Evolutionary conservation across 2,888 invertebrate genomes (phyloP), one percentile per base, ranked within the genome.

Genomic region (Theretra japonica): DNA sequence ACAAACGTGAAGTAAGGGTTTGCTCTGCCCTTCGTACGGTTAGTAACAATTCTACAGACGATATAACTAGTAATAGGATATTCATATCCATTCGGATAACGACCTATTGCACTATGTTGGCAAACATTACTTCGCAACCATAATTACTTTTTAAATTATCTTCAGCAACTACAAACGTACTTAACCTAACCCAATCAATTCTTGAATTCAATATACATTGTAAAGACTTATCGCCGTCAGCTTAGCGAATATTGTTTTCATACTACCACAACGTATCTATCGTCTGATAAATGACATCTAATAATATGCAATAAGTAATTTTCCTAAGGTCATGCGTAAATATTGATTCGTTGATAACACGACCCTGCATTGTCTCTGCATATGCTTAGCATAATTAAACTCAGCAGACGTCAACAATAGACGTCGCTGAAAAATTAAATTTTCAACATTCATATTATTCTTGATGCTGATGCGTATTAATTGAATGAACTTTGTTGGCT

Each of bases 301-400:
- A 76, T 76, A 73, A 76, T 73, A 73, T 78, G 72, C 56, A 78
- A 75, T 77, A 74, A 79, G 84, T 86, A 84, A 84, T 82, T 83
- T 85, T 82, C 85, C 83, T 87, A 89, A 91, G 91, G 90, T 88
- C 83, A 82, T 76, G 77, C 73, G 82, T 79, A 86, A 90, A 90
- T 89, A 89, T 90, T 91, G 85, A 85, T 82, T 82, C 69, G 75
- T 74, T 84, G 90, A 90, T 90, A 90, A 86, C 73, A 74, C 80
- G 87, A 88, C 90, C 90, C 89, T 90, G 91, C 87, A 88, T 91
- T 90, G 90, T 90, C 77, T 87, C 77, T 74, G 72, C 60, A 76
- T 65, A 41, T 65, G 17, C 23, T 53, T 23, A 65, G 41, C 17
- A 65, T 60, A 60, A 60, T 28, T 25, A 59, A 59, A 33, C 19